These are phyloP conservation scores for Muntiacus reevesi DNA, from an alignment of 2,113 vertebrate genomes.

Conservation along the genomic window DNA sequence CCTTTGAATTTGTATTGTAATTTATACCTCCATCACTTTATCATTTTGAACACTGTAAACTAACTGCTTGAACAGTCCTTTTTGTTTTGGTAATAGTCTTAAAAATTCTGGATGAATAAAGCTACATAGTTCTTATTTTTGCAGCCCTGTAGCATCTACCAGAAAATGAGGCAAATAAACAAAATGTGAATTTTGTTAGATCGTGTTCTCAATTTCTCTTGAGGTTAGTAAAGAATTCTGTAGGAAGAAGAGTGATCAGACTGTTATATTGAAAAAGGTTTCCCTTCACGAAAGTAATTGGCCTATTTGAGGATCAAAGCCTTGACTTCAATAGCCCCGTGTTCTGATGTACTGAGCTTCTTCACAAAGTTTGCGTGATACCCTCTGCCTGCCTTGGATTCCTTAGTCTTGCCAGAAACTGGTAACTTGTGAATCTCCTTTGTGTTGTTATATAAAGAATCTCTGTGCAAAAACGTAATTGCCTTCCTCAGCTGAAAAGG, in stretches of 20 bases:
- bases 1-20: background rate
- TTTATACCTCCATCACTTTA: background rate
- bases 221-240: background rate
- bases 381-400: background rate
- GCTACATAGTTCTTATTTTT: background rate
- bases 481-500: background rate
- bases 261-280: background rate
- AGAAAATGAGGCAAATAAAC: background rate
- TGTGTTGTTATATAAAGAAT: background rate
- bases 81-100: background rate
- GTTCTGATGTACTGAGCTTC: background rate
- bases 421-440: slow-evolving; percentile 1
- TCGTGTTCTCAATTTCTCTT: background rate
- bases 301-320: background rate
- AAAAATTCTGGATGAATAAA: background rate
- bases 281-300: background rate
- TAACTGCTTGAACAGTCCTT: background rate
- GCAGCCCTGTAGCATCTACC: background rate
- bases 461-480: background rate
- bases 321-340: background rate
- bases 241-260: background rate
- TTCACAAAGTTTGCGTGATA: background rate
- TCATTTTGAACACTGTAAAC: background rate
- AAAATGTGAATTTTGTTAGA: background rate
- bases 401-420: background rate